A percentile compares a stretch with the other conserved stretches of the same genome.
Conservation (phyloP, 2,113 vertebrate genomes). For the Cyprinodon brontotheroides region DNA sequence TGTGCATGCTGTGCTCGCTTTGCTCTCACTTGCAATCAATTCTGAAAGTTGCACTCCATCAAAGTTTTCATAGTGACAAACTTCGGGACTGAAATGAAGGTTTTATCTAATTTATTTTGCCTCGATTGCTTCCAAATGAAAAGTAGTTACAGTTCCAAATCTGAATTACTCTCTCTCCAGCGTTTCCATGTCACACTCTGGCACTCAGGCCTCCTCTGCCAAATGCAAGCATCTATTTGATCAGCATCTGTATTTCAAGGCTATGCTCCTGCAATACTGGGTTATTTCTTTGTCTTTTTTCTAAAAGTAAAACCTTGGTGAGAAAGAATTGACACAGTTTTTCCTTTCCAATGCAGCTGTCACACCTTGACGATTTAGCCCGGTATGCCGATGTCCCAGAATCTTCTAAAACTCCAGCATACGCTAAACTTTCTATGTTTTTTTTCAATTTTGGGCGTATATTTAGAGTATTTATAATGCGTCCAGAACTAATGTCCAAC, state of each 20-base stretch:
- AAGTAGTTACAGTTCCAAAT: slow-evolving; percentile 44
- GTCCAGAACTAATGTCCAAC: too few species aligned
- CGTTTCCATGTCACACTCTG: slow-evolving; percentile 16
- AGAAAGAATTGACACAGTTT: slow-evolving; percentile 47
- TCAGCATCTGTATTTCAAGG: slow-evolving; percentile 26
- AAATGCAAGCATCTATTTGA: slow-evolving; percentile 29
- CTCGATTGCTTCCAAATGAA: slow-evolving; percentile 41
- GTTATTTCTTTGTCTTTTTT: slow-evolving; percentile 55
- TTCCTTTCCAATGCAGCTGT: slow-evolving; percentile 33
- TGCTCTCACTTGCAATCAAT: slow-evolving; percentile 35
- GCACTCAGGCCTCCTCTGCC: slow-evolving; percentile 22
- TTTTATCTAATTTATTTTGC: slow-evolving; percentile 27
- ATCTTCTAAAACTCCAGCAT: too few species aligned
- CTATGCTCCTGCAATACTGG: slow-evolving; percentile 36
- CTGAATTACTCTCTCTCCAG: slow-evolving; percentile 16
- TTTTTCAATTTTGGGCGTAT: too few species aligned
- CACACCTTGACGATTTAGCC: not conserved
- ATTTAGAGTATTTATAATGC: too few species aligned
- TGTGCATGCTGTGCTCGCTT: slow-evolving; percentile 20
- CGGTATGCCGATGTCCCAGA: too few species aligned
- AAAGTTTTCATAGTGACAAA: slow-evolving; percentile 38
- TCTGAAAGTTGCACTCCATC: slow-evolving; percentile 32
- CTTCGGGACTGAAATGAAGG: slow-evolving; percentile 20
- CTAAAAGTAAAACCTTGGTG: slow-evolving; percentile 1
- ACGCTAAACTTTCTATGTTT: too few species aligned